A percentile compares a stretch with the other conserved stretches of the same genome.
These are phyloP conservation scores for Lamproptera curius DNA, from an alignment of 2,888 invertebrate genomes.

Conservation along the genomic window DNA sequence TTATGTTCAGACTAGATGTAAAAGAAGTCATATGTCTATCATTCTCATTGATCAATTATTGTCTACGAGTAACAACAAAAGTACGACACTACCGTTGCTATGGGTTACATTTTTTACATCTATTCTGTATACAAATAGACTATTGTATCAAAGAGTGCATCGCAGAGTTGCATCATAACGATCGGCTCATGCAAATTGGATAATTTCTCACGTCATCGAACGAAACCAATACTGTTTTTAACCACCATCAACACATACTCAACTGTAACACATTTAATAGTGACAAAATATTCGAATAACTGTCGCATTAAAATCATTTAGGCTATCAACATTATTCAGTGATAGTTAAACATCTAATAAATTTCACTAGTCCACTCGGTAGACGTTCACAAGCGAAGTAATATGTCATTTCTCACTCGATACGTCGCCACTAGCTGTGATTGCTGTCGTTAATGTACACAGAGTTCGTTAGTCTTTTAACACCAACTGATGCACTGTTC, in stretches of 20 bases:
- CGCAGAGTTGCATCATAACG: too few relatives aligned
- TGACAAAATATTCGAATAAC: slow-evolving; percentile 6
- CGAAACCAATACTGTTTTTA: slow-evolving; percentile 13
- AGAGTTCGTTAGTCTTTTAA: slow-evolving; percentile 54
- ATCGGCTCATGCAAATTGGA: slow-evolving; percentile 3
- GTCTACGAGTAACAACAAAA: too few relatives aligned
- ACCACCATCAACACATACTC: background rate
- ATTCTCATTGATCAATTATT: too few relatives aligned
- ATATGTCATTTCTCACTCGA: slow-evolving; percentile 32
- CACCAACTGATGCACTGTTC: slow-evolving; percentile 61
- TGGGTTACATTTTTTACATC: too few relatives aligned
- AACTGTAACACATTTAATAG: background rate
- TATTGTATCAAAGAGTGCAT: too few relatives aligned
- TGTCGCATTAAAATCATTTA: slow-evolving; percentile 7
- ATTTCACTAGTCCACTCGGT: slow-evolving; percentile 20
- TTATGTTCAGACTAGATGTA: too few relatives aligned
- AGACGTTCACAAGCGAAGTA: slow-evolving; percentile 10
- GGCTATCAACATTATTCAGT: slow-evolving; percentile 9
- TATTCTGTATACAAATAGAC: too few relatives aligned
- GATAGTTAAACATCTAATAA: slow-evolving; percentile 15
- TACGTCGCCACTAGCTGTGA: slow-evolving; percentile 57
- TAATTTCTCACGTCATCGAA: background rate
- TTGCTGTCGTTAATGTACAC: slow-evolving; percentile 53
- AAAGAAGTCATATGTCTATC: too few relatives aligned
- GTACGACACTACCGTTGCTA: too few relatives aligned